phyloP scores from a whole-genome alignment of 64 coral and sea anemone genomes.

The Platygyra sinensis region DNA sequence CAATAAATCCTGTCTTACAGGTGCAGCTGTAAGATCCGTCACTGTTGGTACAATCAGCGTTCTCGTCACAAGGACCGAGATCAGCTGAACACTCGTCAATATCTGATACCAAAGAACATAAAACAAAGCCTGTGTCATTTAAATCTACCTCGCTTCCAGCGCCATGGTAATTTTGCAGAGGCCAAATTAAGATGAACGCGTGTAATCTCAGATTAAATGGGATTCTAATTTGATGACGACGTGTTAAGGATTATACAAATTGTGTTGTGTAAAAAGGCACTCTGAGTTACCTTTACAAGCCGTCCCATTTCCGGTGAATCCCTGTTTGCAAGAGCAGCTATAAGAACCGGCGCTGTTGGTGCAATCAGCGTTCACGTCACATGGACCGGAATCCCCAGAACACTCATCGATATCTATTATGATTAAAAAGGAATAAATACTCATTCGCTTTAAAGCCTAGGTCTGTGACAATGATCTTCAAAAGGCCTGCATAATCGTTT shows the following conservation, averaged over 20 bases:
- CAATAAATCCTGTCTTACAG: constrained; percentile 45
- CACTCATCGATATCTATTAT: constrained; percentile 29
- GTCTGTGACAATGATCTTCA: no score
- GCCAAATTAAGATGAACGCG: no score
- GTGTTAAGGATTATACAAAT: no score
- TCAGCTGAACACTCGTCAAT: constrained; percentile 63
- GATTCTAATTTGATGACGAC: no score
- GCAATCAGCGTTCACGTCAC: constrained; percentile 25
- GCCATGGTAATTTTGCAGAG: no score
- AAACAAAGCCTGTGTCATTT: no score
- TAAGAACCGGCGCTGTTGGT: constrained; percentile 19
- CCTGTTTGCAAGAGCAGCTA: constrained; percentile 5
- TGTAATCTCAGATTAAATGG: no score
- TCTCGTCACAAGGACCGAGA: constrained; percentile 22
- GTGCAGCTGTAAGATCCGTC: constrained; percentile 36
- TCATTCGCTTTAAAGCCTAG: no score
- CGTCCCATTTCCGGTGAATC: constrained; percentile 14
- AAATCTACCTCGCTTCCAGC: no score
- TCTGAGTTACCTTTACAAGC: constrained; percentile 48
- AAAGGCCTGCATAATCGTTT: no score
- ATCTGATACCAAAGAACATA: constrained; percentile 19
- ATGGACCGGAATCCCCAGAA: neutral
- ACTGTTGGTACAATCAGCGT: constrained; percentile 52
- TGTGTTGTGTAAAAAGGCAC: no score
- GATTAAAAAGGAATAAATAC: neutral